Evolutionary conservation across 2,797 vertebrate species (phyloP).

Genomic region (Natrix natrix): DNA sequence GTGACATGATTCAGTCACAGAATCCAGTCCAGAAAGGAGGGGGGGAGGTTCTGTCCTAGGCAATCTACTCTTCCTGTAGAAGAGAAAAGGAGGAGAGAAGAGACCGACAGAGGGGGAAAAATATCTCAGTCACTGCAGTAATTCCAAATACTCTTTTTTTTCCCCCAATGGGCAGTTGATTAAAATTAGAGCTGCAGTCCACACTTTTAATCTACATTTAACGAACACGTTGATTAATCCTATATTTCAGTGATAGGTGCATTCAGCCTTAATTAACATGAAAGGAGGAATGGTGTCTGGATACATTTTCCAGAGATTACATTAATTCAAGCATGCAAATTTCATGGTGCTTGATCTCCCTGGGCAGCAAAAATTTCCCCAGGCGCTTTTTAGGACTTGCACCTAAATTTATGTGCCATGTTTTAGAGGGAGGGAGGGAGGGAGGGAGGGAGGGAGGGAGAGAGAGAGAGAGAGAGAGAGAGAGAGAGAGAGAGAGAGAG

Average conservation of each 20-base stretch:
- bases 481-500: no score
- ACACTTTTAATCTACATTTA: slow-evolving; percentile 11
- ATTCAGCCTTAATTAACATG: slow-evolving; percentile 22
- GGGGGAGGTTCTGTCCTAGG: not conserved
- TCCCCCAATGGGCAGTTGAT: not conserved
- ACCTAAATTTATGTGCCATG: not conserved
- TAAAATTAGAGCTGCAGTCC: slow-evolving; percentile 4
- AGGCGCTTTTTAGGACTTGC: not conserved
- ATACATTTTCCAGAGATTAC: slow-evolving; percentile 2
- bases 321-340: slow-evolving; percentile 23
- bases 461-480: no score
- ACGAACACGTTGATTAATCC: slow-evolving; percentile 17
- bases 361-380: not conserved
- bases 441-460: no score
- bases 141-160: not conserved
- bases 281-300: not conserved
- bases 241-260: slow-evolving; percentile 10
- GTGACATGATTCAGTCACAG: not conserved
- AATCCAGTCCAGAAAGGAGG: not conserved
- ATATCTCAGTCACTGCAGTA: not conserved
- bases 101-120: not conserved
- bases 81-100: not conserved
- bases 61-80: not conserved
- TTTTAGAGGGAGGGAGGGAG: not conserved
- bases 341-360: not conserved